Conservation (phyloP, 2,797 vertebrate species). For the Scolopax rusticola region DNA sequence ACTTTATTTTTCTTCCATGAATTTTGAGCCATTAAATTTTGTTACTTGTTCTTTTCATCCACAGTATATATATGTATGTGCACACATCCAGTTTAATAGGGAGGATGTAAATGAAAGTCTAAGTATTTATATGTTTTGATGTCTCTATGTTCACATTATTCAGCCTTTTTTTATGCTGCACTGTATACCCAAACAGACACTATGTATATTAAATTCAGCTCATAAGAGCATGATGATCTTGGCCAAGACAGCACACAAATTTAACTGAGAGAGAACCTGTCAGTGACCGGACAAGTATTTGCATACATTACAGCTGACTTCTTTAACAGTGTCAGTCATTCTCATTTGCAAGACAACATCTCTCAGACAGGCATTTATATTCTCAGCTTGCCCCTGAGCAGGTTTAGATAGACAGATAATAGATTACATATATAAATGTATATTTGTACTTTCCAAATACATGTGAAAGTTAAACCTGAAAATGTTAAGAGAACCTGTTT, state of each 20-base stretch:
- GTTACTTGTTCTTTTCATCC: neutral
- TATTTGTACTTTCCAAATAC: conserved; percentile 18
- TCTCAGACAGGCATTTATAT: neutral
- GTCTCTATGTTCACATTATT: neutral
- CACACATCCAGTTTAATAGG: neutral
- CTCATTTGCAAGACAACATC: neutral
- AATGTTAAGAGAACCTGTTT: neutral
- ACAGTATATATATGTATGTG: accelerated
- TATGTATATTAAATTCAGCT: neutral
- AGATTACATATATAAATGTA: neutral
- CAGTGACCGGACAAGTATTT: neutral
- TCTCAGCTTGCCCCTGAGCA: neutral
- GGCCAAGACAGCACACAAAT: neutral
- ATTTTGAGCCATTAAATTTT: neutral
- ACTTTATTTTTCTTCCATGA: neutral
- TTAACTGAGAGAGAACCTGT: neutral
- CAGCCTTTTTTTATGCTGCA: neutral
- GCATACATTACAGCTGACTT: neutral
- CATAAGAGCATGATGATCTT: neutral
- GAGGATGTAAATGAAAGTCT: neutral
- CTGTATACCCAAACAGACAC: neutral
- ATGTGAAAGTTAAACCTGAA: neutral
- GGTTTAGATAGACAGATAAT: neutral
- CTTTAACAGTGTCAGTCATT: neutral
- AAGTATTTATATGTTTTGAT: neutral